Evolutionary conservation across 2,888 invertebrate genomes (phyloP), one percentile per base, ranked within the genome.

Genomic region (Cordylochernes scorpioides): DNA sequence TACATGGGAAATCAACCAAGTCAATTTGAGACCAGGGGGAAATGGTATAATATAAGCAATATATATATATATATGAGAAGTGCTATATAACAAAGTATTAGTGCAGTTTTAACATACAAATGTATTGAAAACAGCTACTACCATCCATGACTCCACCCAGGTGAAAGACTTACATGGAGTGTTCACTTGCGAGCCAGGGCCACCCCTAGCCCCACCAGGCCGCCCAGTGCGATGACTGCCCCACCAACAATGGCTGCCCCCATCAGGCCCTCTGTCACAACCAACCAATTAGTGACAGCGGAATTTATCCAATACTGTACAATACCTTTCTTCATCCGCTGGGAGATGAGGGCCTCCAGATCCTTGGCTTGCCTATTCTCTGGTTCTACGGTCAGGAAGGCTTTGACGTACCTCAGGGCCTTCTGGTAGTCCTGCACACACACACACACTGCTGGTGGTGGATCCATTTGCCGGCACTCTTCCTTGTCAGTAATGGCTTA

Each of bases 161-260:
- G n/a, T n/a, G n/a, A n/a, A n/a, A n/a, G n/a, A n/a, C n/a, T n/a
- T n/a, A n/a, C n/a, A n/a, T n/a, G n/a, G n/a, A n/a, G n/a, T n/a
- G n/a, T n/a, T 36, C 34, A 47, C 39, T 49, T 51, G 39, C 49
- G 52, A 15, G 52, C 40, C 44, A 80, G 59, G 29, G 77, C 75
- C 41, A 84, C 63, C 34, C 75, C 82, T 14, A 82, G 62, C 22
- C 77, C 77, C 14, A 84, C 64, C 10, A 52, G 37, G 17, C 51
- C 48, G 7, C 52, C 53, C 8, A 52, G 24, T 7, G 74, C 78
- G 24, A 86, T 55, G 33, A 75, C 70, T n/a, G 73, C 74, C 40
- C 77, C 78, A 39, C 82, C 74, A 28, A 77, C 75, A 34, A 82
- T 65, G 15, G 82, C 84, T 54, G 80, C 75, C 26, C 84, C 86